Evolutionary conservation across 2,888 invertebrate genomes (phyloP).

Genomic region (Caenorhabditis drosophilae): DNA sequence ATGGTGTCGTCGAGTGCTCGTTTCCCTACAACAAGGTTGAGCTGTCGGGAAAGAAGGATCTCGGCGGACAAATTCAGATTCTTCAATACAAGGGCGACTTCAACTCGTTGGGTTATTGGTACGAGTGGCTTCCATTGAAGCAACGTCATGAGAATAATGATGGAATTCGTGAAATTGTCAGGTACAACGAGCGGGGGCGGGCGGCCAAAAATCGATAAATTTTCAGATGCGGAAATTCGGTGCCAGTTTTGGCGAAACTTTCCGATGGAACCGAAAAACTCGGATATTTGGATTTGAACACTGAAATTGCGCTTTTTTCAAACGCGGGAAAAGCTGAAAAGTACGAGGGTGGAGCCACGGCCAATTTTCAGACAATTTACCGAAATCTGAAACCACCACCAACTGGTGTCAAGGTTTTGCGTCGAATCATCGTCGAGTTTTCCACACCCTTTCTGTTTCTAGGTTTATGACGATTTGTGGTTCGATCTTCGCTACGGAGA

Average conservation of each 20-base stretch:
- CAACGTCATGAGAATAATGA: conserved; percentile 32
- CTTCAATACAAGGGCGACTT: conserved; percentile 55
- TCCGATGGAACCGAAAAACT: conserved; percentile 42
- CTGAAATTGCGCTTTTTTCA: conserved; percentile 48
- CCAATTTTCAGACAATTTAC: conserved; percentile 50
- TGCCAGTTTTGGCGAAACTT: conserved; percentile 51
- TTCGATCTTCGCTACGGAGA: conserved; percentile 52
- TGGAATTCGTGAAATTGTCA: conserved; percentile 31
- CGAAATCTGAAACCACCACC: conserved; percentile 54
- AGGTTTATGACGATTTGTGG: conserved; percentile 55
- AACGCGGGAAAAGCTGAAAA: conserved; percentile 47
- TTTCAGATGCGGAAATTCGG: conserved; percentile 55
- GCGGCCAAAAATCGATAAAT: too few species aligned
- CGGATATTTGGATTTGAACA: conserved; percentile 50
- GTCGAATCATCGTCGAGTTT: background rate
- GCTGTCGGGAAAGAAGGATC: conserved; percentile 49
- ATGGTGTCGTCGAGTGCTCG: conserved; percentile 57
- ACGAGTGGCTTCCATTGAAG: conserved; percentile 56
- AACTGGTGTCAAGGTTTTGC: conserved; percentile 44
- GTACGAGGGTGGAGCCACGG: conserved; percentile 42
- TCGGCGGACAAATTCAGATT: conserved; percentile 58
- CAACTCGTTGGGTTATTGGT: conserved; percentile 47
- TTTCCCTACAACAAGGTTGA: conserved; percentile 56
- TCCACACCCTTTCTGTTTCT: background rate
- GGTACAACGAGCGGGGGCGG: too few species aligned